Base-by-base conservation (phyloP, 2,113 vertebrate species). In the Rousettus leschenaultii region DNA sequence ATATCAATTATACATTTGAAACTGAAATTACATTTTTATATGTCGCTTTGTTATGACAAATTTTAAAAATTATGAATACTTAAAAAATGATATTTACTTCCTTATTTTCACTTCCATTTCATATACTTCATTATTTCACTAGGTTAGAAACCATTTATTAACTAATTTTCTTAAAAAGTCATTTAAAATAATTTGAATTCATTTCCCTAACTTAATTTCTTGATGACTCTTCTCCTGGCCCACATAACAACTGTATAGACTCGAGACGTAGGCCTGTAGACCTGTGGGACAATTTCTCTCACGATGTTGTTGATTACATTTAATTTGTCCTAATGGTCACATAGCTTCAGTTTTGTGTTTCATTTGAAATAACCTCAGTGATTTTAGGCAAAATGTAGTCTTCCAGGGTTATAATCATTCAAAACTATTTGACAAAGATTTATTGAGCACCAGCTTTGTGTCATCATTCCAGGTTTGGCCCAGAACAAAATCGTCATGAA, bases 91-190 rank as follows among this genome's bases (percentile, higher is more conserved):
- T 14, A 82, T 66, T 71, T 26, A 55, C 35, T 61, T 89, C 6
- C 66, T 86, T 48, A 85, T 88, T 74, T 93, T 13, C 12, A 91
- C 53, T 77, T 90, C 33, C 38, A 3, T 82, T 88, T 71, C 15
- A 18, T 30, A 73, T 48, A 59, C 38, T 45, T 90, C 35, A 48
- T 28, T 82, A 82, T 75, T 75, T 91, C 7, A 65, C 15, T 30
- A 3, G 26, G 24, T 53, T 80, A 91, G 70, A n/a, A 66, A 48
- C 57, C 10, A 83, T 28, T 55, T 86, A 75, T 16, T 19, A 33
- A 70, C 2, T 22, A 28, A 43, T 51, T 79, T 35, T 43, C 28
- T 83, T 5, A 2, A n/a, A 75, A 94, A 93, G 8, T 0, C 4
- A 70, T 65, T 91, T 96, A 13, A 53, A 19, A 30, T 80, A 78